These are phyloP conservation scores for Scleropages formosus DNA, from an alignment of 2,797 vertebrate species.

Conservation along the genomic window DNA sequence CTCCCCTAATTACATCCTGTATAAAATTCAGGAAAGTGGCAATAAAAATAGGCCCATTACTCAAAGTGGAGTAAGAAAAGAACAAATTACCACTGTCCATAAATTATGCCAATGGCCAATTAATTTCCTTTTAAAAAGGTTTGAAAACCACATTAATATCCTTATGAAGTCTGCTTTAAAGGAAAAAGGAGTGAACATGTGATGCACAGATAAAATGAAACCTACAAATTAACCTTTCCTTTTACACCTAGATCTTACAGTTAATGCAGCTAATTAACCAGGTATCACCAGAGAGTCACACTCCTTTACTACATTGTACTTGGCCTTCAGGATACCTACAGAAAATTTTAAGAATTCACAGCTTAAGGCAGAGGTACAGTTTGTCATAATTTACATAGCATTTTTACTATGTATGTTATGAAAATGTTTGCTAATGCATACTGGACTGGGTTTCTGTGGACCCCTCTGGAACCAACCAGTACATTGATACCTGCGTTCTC, in stretches of 20 bases:
- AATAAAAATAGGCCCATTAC: neutral
- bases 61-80: constrained; percentile 1
- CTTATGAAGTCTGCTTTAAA: neutral
- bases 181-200: constrained; percentile 18
- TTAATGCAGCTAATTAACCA: neutral
- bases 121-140: constrained; percentile 10
- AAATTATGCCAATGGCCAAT: constrained; percentile 2
- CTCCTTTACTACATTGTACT: neutral
- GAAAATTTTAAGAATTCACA: neutral
- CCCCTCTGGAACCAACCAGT: neutral
- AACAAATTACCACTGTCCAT: neutral
- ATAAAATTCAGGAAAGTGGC: neutral
- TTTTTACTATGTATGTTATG: neutral
- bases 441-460: neutral
- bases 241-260: neutral
- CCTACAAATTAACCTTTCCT: constrained; percentile 13
- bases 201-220: neutral
- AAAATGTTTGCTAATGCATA: constrained; percentile 1
- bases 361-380: constrained; percentile 4
- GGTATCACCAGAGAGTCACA: neutral
- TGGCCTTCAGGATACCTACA: neutral
- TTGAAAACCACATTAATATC: neutral
- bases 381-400: neutral
- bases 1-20: neutral
- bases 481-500: neutral